Conservation (phyloP, 2,888 invertebrate species). For the Prosopocoilus inquinatus region DNA sequence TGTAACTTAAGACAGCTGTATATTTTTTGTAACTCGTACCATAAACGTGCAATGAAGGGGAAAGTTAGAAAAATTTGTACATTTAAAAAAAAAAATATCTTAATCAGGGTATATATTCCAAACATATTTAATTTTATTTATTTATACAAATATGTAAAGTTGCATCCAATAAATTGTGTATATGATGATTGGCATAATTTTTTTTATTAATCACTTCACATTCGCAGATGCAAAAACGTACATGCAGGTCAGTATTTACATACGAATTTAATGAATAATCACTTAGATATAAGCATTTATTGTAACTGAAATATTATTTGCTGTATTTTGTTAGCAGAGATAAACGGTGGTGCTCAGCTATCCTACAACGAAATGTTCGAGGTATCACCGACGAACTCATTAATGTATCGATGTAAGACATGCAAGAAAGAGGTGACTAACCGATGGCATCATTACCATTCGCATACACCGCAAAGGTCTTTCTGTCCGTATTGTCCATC, state of each 20-base stretch:
- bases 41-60: not conserved
- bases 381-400: constrained; percentile 67
- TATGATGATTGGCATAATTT: not conserved
- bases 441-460: constrained; percentile 86
- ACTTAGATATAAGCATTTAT: not conserved
- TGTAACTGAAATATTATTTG: not conserved
- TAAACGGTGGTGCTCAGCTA: constrained; percentile 47
- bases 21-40: not conserved
- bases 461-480: constrained; percentile 76
- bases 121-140: constrained; percentile 34
- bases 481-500: constrained; percentile 83
- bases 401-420: constrained; percentile 77
- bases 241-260: no score
- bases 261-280: no score
- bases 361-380: constrained; percentile 82
- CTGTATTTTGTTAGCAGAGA: constrained; percentile 21
- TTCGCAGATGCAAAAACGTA: no score
- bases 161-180: constrained; percentile 11
- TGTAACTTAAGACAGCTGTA: not conserved
- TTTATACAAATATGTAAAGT: constrained; percentile 28
- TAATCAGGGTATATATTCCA: constrained; percentile 46
- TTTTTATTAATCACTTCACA: no score
- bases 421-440: constrained; percentile 86
- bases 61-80: constrained; percentile 10
- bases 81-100: constrained; percentile 33